Percentiles rank a stretch among this genome's conserved stretches.
Conservation (phyloP, 2,113 vertebrate genomes). For the Toxotes jaculatrix region DNA sequence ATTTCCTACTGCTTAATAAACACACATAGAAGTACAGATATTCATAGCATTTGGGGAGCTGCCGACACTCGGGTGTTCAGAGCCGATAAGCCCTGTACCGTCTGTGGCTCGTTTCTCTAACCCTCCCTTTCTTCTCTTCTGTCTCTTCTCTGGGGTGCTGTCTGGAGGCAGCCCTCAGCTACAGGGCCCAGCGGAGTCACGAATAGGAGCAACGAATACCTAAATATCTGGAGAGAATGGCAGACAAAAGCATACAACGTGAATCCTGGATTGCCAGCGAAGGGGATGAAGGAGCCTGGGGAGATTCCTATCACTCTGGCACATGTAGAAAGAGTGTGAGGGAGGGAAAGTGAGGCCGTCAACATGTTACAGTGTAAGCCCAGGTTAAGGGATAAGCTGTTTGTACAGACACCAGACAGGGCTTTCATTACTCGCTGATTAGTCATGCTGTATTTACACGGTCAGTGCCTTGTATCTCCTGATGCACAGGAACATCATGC, state of each 20-base stretch:
- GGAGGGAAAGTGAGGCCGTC: slow-evolving; percentile 46
- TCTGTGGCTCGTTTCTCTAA: slow-evolving; percentile 62
- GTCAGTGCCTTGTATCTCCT: slow-evolving; percentile 72
- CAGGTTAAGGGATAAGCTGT: slow-evolving; percentile 77
- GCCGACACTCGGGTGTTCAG: slow-evolving; percentile 73
- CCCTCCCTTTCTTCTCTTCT: slow-evolving; percentile 49
- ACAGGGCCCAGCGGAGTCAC: slow-evolving; percentile 66
- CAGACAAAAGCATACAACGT: slow-evolving; percentile 70
- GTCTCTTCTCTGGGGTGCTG: slow-evolving; percentile 61
- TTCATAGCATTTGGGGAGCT: slow-evolving; percentile 67
- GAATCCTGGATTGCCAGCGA: slow-evolving; percentile 55
- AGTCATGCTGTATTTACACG: slow-evolving; percentile 79
- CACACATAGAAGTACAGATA: slow-evolving; percentile 63
- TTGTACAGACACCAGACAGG: slow-evolving; percentile 71
- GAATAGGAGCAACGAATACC: slow-evolving; percentile 65
- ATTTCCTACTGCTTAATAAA: slow-evolving; percentile 67
- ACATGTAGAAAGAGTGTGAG: slow-evolving; percentile 57
- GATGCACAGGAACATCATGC: slow-evolving; percentile 51
- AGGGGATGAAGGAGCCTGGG: slow-evolving; percentile 59
- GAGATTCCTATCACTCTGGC: slow-evolving; percentile 68
- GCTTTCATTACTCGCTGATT: slow-evolving; percentile 80
- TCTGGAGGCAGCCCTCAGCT: slow-evolving; percentile 59
- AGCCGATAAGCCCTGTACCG: slow-evolving; percentile 74
- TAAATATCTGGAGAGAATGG: slow-evolving; percentile 73
- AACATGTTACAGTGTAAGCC: slow-evolving; percentile 57